phyloP scores from a whole-genome alignment of 2,797 vertebrate genomes.

The Pseudomugil gertrudae region DNA sequence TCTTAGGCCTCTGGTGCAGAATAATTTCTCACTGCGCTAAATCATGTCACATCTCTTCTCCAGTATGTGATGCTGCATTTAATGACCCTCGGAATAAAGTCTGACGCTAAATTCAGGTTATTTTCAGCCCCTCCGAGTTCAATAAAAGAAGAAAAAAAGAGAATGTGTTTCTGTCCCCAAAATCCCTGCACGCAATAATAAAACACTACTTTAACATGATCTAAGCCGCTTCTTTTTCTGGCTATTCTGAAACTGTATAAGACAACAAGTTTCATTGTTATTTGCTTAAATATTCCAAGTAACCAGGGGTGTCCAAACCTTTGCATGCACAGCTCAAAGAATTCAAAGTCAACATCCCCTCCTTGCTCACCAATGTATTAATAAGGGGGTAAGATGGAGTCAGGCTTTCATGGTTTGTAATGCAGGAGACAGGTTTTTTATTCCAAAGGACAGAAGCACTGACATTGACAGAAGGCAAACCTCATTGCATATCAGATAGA shows the following conservation, averaged over 20 bases:
- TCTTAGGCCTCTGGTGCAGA: no score
- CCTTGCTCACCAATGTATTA: slow-evolving; percentile 41
- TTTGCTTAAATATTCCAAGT: not conserved
- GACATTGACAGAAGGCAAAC: slow-evolving; percentile 39
- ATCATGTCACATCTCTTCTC: not conserved
- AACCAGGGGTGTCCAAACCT: not conserved
- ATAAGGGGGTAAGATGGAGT: slow-evolving; percentile 6
- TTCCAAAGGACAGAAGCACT: slow-evolving; percentile 42
- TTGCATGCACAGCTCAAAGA: slow-evolving; percentile 25
- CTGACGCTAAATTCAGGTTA: not conserved
- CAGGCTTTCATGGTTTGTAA: not conserved
- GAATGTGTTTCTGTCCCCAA: not conserved
- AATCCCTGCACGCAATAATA: not conserved
- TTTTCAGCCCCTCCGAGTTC: not conserved
- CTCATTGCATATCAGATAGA: not conserved
- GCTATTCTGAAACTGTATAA: not conserved
- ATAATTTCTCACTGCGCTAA: not conserved
- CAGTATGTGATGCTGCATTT: not conserved
- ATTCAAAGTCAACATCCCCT: slow-evolving; percentile 29
- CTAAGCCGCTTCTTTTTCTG: not conserved
- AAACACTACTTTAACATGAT: not conserved
- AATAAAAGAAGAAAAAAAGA: no score
- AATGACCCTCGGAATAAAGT: not conserved
- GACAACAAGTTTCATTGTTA: not conserved
- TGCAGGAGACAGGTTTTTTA: not conserved